Base-by-base conservation (phyloP, 64 coral and sea anemone species). In the Montipora sp. region DNA sequence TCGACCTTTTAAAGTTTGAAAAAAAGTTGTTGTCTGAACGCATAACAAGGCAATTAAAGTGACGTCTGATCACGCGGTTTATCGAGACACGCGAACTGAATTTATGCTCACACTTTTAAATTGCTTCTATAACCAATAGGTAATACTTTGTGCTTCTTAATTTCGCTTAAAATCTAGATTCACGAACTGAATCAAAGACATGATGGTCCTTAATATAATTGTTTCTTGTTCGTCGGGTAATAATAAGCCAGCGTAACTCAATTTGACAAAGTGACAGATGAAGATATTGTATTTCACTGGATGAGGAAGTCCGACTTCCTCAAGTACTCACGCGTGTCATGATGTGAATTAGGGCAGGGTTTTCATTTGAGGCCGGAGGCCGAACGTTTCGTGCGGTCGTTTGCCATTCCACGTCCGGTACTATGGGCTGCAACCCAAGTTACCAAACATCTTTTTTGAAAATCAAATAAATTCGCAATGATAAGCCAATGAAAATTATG, bases 401-500 rank as follows among this genome's bases (percentile, higher is more conserved):
- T 91, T 91, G 65, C 89, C 89, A 91, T 91, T 91, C 78, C 89
- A 91, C 79, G 89, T 91, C 89, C 89, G 67, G 89, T 91, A 91
- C 89, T 91, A 27, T 27, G 27, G 27, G 1, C 27, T 27, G 27
- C 27, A 27, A 27, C 27, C 27, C 27, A 27, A 27, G 27, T 27
- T 27, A 27, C 27, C 27, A 27, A 27, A 27, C 1, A 27, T 27
- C 27, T 27, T 27, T 27, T 27, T 27, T 27, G 27, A 27, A 27
- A 27, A 27, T 27, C 27, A 27, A 27, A 27, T 27, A 27, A 27
- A 27, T 27, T 27, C 27, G 27, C 27, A 27, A 27, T 27, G 27
- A 27, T 27, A 27, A 27, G 27, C 27, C 27, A 27, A 27, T 27
- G 27, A 27, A 27, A 27, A 27, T 27, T 27, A 27, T 27, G 27